These are phyloP conservation scores for Caenorhabditis panamensis DNA, from an alignment of 2,888 invertebrate genomes.

Conservation along the genomic window DNA sequence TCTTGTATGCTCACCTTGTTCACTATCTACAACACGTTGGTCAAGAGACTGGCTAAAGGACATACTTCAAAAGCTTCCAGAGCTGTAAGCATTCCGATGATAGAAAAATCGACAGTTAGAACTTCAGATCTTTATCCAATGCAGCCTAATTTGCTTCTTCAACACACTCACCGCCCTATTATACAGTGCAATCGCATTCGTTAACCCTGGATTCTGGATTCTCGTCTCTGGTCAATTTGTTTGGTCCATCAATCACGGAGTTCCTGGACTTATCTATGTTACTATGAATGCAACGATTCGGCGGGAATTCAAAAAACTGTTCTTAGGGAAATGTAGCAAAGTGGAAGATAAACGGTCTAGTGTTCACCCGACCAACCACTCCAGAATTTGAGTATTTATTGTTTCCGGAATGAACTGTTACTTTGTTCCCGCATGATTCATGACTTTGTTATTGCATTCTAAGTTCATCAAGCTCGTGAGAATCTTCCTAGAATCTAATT, in stretches of 20 bases:
- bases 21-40: constrained; percentile 17
- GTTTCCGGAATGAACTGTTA: too few relatives aligned
- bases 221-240: constrained; percentile 25
- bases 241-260: constrained; percentile 42
- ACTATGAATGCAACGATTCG: constrained; percentile 44
- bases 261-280: constrained; percentile 39
- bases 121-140: constrained; percentile 46
- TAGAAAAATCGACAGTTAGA: not conserved
- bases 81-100: constrained; percentile 12
- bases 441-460: too few relatives aligned
- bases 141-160: constrained; percentile 48
- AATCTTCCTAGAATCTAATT: too few relatives aligned
- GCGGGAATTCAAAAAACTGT: constrained; percentile 31
- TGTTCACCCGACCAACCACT: too few relatives aligned
- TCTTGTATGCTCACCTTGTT: constrained; percentile 24
- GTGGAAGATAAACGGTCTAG: too few relatives aligned
- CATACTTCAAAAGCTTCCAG: constrained; percentile 42
- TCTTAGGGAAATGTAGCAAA: not conserved
- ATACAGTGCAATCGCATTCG: constrained; percentile 33
- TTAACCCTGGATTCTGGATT: constrained; percentile 22
- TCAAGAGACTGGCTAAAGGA: constrained; percentile 33
- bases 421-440: too few relatives aligned
- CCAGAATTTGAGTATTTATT: too few relatives aligned
- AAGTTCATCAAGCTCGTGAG: too few relatives aligned
- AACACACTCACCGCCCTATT: constrained; percentile 31